Evolutionary conservation across 2,113 vertebrate genomes (phyloP).

Genomic region (Periophthalmus modestus): DNA sequence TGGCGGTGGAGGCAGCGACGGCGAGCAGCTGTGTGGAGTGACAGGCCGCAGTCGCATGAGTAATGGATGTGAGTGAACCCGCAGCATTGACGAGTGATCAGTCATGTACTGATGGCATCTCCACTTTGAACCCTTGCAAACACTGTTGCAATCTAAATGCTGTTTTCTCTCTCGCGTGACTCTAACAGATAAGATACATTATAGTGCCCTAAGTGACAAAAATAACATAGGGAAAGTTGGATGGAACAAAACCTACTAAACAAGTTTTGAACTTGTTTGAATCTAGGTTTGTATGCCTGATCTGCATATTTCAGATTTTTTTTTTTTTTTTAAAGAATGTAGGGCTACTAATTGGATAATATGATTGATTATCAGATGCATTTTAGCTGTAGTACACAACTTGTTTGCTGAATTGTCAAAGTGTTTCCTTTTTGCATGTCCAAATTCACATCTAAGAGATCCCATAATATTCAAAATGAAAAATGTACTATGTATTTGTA

Average conservation of each 20-base stretch:
- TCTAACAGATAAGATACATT: slow-evolving; percentile 30
- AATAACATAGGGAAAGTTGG: slow-evolving; percentile 13
- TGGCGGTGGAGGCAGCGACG: slow-evolving; percentile 50
- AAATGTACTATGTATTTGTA: background rate
- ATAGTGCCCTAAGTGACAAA: slow-evolving; percentile 7
- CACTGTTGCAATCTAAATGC: slow-evolving; percentile 24
- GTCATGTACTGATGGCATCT: slow-evolving; percentile 63
- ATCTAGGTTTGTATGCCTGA: background rate
- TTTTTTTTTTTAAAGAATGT: background rate
- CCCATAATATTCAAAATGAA: too few relatives aligned
- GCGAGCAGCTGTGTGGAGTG: slow-evolving; percentile 73
- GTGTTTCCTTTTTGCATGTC: background rate
- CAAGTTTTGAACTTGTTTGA: background rate
- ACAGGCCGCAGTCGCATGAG: slow-evolving; percentile 63
- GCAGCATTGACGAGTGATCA: slow-evolving; percentile 72
- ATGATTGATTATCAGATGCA: background rate
- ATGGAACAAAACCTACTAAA: background rate
- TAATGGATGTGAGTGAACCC: slow-evolving; percentile 62
- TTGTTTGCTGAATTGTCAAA: background rate
- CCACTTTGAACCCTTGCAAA: slow-evolving; percentile 40
- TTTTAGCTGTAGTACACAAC: background rate
- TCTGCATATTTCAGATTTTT: background rate
- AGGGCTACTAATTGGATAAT: background rate
- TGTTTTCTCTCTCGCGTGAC: slow-evolving; percentile 23
- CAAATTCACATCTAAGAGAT: too few relatives aligned